These are phyloP conservation scores for Agrilus cyanescens DNA, from an alignment of 2,888 invertebrate genomes.

Conservation along the genomic window DNA sequence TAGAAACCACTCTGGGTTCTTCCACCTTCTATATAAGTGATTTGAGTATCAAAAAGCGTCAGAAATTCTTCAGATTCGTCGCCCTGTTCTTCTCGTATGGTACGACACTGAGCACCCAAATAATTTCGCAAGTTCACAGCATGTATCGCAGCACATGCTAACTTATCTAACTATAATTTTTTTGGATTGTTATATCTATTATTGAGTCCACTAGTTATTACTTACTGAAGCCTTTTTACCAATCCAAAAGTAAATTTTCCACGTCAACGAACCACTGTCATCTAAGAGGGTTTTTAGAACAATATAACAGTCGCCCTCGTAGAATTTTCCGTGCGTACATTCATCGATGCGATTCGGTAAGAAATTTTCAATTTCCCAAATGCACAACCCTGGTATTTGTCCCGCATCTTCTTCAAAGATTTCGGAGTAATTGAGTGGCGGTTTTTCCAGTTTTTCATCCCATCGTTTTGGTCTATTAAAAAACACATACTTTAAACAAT, in stretches of 20 bases:
- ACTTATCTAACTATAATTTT: slow-evolving; percentile 66
- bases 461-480: slow-evolving; percentile 83
- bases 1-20: slow-evolving; percentile 94
- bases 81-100: slow-evolving; percentile 91
- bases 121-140: slow-evolving; percentile 96
- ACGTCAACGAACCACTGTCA: slow-evolving; percentile 71
- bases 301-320: slow-evolving; percentile 98
- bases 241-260: slow-evolving; percentile 99
- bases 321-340: slow-evolving; percentile 94
- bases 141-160: slow-evolving; percentile 95
- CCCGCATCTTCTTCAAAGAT: slow-evolving; percentile 95
- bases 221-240: slow-evolving; percentile 85
- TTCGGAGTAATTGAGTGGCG: slow-evolving; percentile 91
- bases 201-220: slow-evolving; percentile 9
- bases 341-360: slow-evolving; percentile 89
- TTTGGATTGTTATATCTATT: background rate
- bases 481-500: slow-evolving; percentile 6
- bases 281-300: slow-evolving; percentile 80
- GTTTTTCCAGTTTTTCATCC: slow-evolving; percentile 93
- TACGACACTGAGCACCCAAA: slow-evolving; percentile 86
- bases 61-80: slow-evolving; percentile 97
- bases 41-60: slow-evolving; percentile 76
- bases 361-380: slow-evolving; percentile 99
- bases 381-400: slow-evolving; percentile 78
- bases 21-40: slow-evolving; percentile 96